A percentile compares a stretch with the other conserved stretches of the same genome.
These are phyloP conservation scores for Channa argus DNA, from an alignment of 2,113 vertebrate genomes.

Conservation along the genomic window DNA sequence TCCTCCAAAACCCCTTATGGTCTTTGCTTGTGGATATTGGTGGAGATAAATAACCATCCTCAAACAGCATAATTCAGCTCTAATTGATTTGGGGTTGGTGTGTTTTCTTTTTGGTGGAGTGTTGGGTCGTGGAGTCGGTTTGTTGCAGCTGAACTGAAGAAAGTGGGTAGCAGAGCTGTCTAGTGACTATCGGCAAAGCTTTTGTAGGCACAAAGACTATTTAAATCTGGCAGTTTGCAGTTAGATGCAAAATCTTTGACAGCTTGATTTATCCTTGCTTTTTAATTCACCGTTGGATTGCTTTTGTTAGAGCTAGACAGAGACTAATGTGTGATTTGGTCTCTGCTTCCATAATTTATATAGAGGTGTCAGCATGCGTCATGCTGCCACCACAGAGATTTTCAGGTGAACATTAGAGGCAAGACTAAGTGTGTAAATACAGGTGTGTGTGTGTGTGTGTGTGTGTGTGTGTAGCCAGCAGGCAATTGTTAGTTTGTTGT, in stretches of 20 bases:
- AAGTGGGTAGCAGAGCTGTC: conserved; percentile 42
- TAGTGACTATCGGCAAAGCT: conserved; percentile 25
- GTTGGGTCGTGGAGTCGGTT: conserved; percentile 11
- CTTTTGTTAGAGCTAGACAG: conserved; percentile 61
- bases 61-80: conserved; percentile 55
- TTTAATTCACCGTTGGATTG: conserved; percentile 56
- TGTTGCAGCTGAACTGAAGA: neutral
- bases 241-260: conserved; percentile 59
- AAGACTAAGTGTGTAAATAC: conserved; percentile 51
- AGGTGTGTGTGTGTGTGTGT: conserved; percentile 25
- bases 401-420: conserved; percentile 55
- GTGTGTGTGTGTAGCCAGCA: conserved; percentile 30
- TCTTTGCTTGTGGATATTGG: conserved; percentile 69
- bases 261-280: conserved; percentile 63
- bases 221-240: conserved; percentile 64
- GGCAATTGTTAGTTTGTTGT: conserved; percentile 66
- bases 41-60: conserved; percentile 68
- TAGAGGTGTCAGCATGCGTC: conserved; percentile 58
- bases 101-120: conserved; percentile 9
- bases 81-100: conserved; percentile 55
- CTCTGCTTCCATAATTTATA: conserved; percentile 69
- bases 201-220: conserved; percentile 33
- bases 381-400: conserved; percentile 40
- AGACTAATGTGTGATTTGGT: conserved; percentile 60
- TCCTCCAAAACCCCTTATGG: conserved; percentile 71